phyloP scores from a whole-genome alignment of 92 coral and sea anemone genomes.

The Phymanthus crucifer region DNA sequence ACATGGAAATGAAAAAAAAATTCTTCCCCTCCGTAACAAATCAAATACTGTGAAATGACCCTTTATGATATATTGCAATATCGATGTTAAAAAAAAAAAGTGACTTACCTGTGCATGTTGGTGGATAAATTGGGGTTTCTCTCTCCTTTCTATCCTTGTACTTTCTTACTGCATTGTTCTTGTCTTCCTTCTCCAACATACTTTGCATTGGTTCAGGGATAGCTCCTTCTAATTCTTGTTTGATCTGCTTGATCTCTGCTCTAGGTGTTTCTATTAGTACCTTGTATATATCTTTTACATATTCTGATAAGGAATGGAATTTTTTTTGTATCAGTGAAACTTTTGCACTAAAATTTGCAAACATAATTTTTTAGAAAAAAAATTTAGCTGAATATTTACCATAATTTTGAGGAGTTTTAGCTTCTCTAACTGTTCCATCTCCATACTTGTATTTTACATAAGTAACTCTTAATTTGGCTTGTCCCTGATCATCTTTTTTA shows the following conservation, averaged over 20 bases:
- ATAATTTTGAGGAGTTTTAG: conserved; percentile 7
- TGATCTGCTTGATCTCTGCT: conserved; percentile 26
- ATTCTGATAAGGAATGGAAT: too few relatives aligned
- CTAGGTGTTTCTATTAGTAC: conserved; percentile 11
- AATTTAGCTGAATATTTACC: too few relatives aligned
- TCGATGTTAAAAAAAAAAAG: too few relatives aligned
- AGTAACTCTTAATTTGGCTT: neutral
- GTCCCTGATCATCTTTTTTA: neutral
- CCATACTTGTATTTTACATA: conserved; percentile 12
- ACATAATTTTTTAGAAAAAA: too few relatives aligned
- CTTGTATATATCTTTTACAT: conserved; percentile 43
- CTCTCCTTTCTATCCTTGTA: conserved; percentile 18
- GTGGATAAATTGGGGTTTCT: neutral
- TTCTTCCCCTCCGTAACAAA: too few relatives aligned
- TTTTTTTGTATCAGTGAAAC: too few relatives aligned
- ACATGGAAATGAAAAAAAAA: too few relatives aligned
- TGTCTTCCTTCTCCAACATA: conserved; percentile 41
- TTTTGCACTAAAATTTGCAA: too few relatives aligned
- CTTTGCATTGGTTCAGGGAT: conserved; percentile 42
- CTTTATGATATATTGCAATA: too few relatives aligned
- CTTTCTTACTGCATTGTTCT: conserved; percentile 21
- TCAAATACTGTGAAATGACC: too few relatives aligned
- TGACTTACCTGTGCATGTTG: too few relatives aligned
- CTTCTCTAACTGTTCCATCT: neutral
- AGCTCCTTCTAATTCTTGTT: conserved; percentile 14